Conservation (phyloP, 2,113 vertebrate genomes). For the Potamarius usumacintae region DNA sequence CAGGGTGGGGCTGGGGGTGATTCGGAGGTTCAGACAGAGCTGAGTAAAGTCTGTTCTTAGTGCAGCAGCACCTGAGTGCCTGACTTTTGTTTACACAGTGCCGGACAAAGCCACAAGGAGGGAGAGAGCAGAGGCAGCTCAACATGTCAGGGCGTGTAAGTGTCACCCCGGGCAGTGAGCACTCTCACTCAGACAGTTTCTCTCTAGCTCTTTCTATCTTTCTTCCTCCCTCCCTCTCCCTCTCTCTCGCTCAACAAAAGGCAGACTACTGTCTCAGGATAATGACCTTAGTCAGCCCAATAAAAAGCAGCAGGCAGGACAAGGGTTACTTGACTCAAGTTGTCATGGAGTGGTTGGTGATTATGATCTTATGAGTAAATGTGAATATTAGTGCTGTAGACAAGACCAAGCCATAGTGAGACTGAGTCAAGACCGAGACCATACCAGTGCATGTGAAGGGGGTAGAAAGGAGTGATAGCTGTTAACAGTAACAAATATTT, state of each 20-base stretch:
- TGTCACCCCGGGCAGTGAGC: conserved; percentile 27
- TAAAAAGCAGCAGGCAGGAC: conserved; percentile 35
- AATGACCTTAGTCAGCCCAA: conserved; percentile 48
- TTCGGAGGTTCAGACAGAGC: background rate
- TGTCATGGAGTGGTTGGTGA: conserved; percentile 16
- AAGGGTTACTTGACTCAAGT: conserved; percentile 1
- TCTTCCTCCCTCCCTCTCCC: background rate
- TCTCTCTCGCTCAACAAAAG: conserved; percentile 36
- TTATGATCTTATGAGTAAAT: conserved; percentile 10
- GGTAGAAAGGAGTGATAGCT: no score
- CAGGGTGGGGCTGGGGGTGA: background rate
- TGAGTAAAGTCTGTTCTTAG: conserved; percentile 31
- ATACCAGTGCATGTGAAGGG: no score
- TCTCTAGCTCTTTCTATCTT: conserved; percentile 13
- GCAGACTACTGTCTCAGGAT: conserved; percentile 46
- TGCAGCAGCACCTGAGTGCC: conserved; percentile 33
- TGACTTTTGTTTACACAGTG: conserved; percentile 50
- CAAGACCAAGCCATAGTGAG: no score
- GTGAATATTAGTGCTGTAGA: no score
- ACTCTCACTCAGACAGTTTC: conserved; percentile 38
- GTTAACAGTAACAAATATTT: no score
- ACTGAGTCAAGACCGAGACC: no score
- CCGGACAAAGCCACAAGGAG: conserved; percentile 47
- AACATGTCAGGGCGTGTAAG: conserved; percentile 58
- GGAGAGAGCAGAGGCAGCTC: conserved; percentile 5